phyloP scores from a whole-genome alignment of 1,140 invertebrate species.

The Bathynomus jamesi region DNA sequence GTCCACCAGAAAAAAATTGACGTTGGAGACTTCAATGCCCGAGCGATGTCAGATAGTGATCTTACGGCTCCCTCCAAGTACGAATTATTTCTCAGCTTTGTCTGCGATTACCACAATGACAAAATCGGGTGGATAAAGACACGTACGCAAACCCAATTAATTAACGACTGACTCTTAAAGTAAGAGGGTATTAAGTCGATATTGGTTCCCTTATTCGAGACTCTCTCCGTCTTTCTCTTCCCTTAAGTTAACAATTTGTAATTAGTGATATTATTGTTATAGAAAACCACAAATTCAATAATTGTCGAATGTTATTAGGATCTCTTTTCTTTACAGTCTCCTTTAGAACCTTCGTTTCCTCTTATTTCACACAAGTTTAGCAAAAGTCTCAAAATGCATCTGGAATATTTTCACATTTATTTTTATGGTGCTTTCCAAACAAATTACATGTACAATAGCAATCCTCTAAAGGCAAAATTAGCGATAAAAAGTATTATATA shows the following conservation, averaged over 20 bases:
- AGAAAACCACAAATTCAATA: too few relatives aligned
- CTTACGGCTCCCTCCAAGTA: neutral
- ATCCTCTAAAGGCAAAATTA: too few relatives aligned
- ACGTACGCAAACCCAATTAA: neutral
- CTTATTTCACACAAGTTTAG: too few relatives aligned
- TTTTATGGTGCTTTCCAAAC: too few relatives aligned
- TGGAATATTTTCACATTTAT: too few relatives aligned
- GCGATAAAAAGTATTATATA: too few relatives aligned
- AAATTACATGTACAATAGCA: too few relatives aligned
- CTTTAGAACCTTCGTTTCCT: too few relatives aligned
- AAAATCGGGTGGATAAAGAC: neutral
- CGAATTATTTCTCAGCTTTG: neutral
- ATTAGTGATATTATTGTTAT: neutral
- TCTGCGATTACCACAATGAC: neutral
- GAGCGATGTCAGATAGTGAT: neutral
- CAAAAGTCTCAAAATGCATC: too few relatives aligned
- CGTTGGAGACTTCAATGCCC: neutral
- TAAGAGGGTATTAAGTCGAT: neutral
- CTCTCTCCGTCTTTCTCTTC: neutral
- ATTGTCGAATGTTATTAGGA: too few relatives aligned
- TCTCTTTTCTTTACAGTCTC: too few relatives aligned
- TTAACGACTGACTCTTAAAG: neutral
- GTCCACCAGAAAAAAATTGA: neutral
- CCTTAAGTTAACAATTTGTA: neutral
- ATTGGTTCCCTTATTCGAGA: neutral